Conservation (phyloP, 1,140 invertebrate genomes). For the roundworm (Caenorhabditis elegans) region WBcel235 BX284603.4:12448001-12448500, state of each 20-base stretch:
- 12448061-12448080: no score
- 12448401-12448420: neutral
- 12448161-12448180: neutral
- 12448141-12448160: slow-evolving; percentile 23
- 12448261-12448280: neutral
- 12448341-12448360: neutral
- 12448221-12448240: neutral
- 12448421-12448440: neutral
- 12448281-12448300: slow-evolving; percentile 15
- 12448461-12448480: no score
- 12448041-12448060: no score
- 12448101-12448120: slow-evolving; percentile 30
- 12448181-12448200: neutral
- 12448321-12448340: slow-evolving; percentile 17
- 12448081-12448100: neutral
- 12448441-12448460: neutral
- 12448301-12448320: slow-evolving; percentile 14
- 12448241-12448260: neutral
- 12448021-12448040: neutral
- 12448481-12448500: no score
- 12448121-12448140: slow-evolving; percentile 25
- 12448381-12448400: neutral
- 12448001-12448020: slow-evolving; percentile 9
- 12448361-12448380: neutral
- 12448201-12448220: slow-evolving; percentile 5